Evolutionary conservation across 2,113 vertebrate genomes (phyloP).

Genomic region (Cheilinus undulatus): DNA sequence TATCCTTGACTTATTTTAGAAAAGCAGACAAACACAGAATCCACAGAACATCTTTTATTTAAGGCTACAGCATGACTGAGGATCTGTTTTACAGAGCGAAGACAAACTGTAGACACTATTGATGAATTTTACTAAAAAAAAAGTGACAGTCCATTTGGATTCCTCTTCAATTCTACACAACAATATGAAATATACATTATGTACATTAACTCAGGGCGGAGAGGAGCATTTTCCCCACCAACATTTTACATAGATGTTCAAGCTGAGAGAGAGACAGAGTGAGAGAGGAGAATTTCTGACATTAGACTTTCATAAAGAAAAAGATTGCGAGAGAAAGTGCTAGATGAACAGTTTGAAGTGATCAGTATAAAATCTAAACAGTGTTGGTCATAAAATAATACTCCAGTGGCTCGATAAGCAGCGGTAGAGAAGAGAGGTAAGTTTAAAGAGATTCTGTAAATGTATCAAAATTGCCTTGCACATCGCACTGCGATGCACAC

Average conservation of each 20-base stretch:
- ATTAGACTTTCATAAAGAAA: slow-evolving; percentile 5
- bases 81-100: slow-evolving; percentile 54
- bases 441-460: slow-evolving; percentile 50
- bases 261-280: slow-evolving; percentile 7
- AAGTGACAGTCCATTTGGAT: slow-evolving; percentile 31
- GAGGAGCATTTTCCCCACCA: slow-evolving; percentile 29
- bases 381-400: slow-evolving; percentile 62
- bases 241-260: slow-evolving; percentile 39
- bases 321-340: slow-evolving; percentile 7
- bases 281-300: slow-evolving; percentile 21
- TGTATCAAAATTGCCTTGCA: slow-evolving; percentile 54
- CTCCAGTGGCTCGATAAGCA: slow-evolving; percentile 60
- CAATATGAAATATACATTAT: slow-evolving; percentile 73
- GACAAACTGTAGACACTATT: slow-evolving; percentile 49
- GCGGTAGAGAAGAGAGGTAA: slow-evolving; percentile 46
- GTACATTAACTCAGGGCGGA: slow-evolving; percentile 52
- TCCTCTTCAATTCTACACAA: slow-evolving; percentile 57
- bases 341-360: slow-evolving; percentile 31
- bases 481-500: slow-evolving; percentile 46
- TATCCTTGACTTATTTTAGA: neutral
- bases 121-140: slow-evolving; percentile 51
- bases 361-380: slow-evolving; percentile 49
- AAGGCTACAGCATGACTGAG: slow-evolving; percentile 47
- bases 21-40: slow-evolving; percentile 20
- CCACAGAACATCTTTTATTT: slow-evolving; percentile 65